A percentile compares a stretch with the other conserved stretches of the same genome.
Conservation (phyloP, 2,888 invertebrate genomes). For the Drosophila subsilvestris region DNA sequence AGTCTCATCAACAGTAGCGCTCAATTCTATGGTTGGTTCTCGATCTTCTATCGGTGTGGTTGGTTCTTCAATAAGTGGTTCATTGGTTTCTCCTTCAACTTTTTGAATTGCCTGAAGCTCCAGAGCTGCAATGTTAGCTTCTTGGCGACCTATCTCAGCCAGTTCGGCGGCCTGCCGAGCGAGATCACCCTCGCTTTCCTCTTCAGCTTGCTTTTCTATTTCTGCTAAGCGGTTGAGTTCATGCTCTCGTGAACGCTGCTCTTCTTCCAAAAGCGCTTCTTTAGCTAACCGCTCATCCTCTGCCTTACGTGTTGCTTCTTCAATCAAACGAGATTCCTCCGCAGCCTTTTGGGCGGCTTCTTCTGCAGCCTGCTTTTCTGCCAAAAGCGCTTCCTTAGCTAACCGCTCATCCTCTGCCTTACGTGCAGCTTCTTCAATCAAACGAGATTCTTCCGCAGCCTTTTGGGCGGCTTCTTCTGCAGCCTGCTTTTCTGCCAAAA, state of each 20-base stretch:
- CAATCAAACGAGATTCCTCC: slow-evolving; percentile 85
- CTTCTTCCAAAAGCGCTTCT: slow-evolving; percentile 85
- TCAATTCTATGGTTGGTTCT: slow-evolving; percentile 73
- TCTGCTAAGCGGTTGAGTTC: slow-evolving; percentile 85
- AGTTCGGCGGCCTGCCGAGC: slow-evolving; percentile 90
- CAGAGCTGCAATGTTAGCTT: slow-evolving; percentile 87
- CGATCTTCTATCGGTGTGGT: slow-evolving; percentile 80
- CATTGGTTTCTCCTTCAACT: slow-evolving; percentile 64
- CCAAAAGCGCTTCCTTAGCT: too few species aligned
- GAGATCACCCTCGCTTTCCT: slow-evolving; percentile 87
- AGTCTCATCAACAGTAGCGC: slow-evolving; percentile 58
- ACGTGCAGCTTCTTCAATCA: slow-evolving; percentile 59
- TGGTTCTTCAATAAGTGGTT: slow-evolving; percentile 84
- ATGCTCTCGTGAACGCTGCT: slow-evolving; percentile 85
- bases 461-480: slow-evolving; percentile 82
- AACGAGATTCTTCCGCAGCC: slow-evolving; percentile 57
- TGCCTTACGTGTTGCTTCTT: slow-evolving; percentile 83
- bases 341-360: slow-evolving; percentile 79
- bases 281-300: slow-evolving; percentile 86
- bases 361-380: slow-evolving; percentile 85
- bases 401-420: slow-evolving; percentile 52
- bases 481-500: slow-evolving; percentile 54
- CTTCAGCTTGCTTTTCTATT: slow-evolving; percentile 85
- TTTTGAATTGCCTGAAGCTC: slow-evolving; percentile 84
- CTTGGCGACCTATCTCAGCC: slow-evolving; percentile 88